A percentile compares a stretch with the other conserved stretches of the same genome.
Evolutionary conservation across 2,797 vertebrate genomes (phyloP).

Genomic region (Amblyopsis hoosieri): DNA sequence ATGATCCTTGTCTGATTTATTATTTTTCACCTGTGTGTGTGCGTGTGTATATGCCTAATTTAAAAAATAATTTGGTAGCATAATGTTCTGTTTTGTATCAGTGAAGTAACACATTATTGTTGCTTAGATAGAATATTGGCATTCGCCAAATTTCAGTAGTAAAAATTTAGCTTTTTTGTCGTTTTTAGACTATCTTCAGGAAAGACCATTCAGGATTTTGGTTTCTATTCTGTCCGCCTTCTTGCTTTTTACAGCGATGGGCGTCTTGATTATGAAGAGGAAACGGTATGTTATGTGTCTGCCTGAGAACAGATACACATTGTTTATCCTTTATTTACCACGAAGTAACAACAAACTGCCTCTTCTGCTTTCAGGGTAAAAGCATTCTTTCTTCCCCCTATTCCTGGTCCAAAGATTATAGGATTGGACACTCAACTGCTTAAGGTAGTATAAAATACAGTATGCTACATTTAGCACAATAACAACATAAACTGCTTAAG

Average conservation of each 20-base stretch:
- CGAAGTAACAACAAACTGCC: not conserved
- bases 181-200: constrained; percentile 73
- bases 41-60: too few relatives aligned
- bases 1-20: not conserved
- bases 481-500: constrained; percentile 75
- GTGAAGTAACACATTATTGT: not conserved
- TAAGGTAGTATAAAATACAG: constrained; percentile 75
- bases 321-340: too few relatives aligned
- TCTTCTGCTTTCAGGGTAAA: constrained; percentile 76
- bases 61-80: too few relatives aligned
- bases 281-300: constrained; percentile 62
- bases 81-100: too few relatives aligned
- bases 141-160: not conserved
- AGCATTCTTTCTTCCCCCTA: constrained; percentile 84
- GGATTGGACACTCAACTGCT: constrained; percentile 85
- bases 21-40: too few relatives aligned
- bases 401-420: constrained; percentile 92
- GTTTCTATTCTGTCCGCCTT: constrained; percentile 72
- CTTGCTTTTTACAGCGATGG: constrained; percentile 73
- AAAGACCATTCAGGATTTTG: constrained; percentile 78
- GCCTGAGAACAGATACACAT: not conserved
- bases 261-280: constrained; percentile 80
- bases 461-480: not conserved
- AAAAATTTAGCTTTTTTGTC: constrained; percentile 14
- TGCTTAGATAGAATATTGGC: not conserved